Percentiles rank a stretch among this genome's conserved stretches.
Conservation (phyloP, 2,113 vertebrate species). For the Promerops cafer region DNA sequence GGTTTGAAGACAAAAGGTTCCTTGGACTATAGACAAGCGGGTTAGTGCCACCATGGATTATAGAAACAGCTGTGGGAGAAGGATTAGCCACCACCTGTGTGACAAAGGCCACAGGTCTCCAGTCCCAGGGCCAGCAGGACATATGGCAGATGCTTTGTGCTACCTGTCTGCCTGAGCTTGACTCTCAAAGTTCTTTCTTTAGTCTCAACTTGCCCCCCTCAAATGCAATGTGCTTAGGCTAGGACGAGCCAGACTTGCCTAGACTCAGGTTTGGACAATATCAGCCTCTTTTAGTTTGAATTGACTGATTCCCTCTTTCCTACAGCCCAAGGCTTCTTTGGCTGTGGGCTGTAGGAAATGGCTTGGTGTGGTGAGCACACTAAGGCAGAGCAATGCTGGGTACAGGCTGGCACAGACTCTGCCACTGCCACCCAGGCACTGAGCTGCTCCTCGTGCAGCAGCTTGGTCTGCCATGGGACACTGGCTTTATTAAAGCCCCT, state of each 20-base stretch:
- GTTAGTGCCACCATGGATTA: neutral
- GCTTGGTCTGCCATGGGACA: neutral
- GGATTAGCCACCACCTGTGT: slow-evolving; percentile 18
- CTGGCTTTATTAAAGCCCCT: neutral
- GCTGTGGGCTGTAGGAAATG: neutral
- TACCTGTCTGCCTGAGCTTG: neutral
- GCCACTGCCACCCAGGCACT: neutral
- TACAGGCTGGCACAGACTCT: neutral
- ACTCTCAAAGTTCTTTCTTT: neutral
- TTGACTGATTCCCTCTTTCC: accelerated
- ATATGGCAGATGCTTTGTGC: neutral
- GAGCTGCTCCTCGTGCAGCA: neutral
- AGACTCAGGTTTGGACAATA: neutral
- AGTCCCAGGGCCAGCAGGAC: neutral
- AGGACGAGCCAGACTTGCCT: neutral
- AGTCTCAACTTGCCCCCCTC: accelerated
- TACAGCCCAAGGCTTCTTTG: neutral
- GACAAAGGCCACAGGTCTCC: neutral
- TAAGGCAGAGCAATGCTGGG: neutral
- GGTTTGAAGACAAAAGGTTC: slow-evolving; percentile 11
- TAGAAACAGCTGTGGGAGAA: neutral
- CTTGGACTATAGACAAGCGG: neutral
- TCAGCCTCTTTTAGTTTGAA: neutral
- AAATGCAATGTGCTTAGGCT: neutral
- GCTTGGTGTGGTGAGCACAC: neutral